These are phyloP conservation scores for Isotomurus palustris DNA, from an alignment of 2,888 invertebrate species.

Conservation along the genomic window DNA sequence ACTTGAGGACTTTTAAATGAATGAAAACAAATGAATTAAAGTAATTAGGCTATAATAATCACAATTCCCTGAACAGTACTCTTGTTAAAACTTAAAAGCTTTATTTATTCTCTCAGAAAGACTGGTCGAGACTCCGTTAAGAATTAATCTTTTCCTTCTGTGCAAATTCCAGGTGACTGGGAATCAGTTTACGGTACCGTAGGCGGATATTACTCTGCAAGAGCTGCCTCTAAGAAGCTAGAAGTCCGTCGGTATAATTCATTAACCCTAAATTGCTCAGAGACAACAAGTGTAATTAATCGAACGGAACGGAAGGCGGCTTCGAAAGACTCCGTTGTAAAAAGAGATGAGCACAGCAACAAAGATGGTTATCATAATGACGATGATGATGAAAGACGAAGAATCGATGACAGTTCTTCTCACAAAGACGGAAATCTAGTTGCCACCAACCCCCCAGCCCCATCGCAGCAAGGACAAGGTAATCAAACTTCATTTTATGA, in stretches of 20 bases:
- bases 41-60: too few relatives aligned
- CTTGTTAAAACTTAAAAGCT: too few relatives aligned
- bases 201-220: background rate
- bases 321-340: background rate
- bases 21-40: too few relatives aligned
- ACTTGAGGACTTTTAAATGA: too few relatives aligned
- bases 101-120: too few relatives aligned
- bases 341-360: background rate
- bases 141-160: too few relatives aligned
- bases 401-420: background rate
- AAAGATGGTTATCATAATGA: background rate
- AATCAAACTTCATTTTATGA: slow-evolving; percentile 1
- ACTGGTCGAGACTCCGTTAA: too few relatives aligned
- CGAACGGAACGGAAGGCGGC: background rate
- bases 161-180: too few relatives aligned
- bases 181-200: too few relatives aligned
- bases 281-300: background rate
- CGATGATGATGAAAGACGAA: background rate
- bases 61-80: too few relatives aligned
- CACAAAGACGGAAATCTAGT: background rate
- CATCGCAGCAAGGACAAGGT: background rate
- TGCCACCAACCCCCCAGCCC: too few relatives aligned
- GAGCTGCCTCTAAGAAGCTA: background rate
- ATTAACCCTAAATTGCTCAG: background rate
- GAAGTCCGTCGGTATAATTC: background rate